A percentile compares a stretch with the other conserved stretches of the same genome.
phyloP scores from a whole-genome alignment of 2,888 invertebrate genomes.

The Drosophila diplacantha region DNA sequence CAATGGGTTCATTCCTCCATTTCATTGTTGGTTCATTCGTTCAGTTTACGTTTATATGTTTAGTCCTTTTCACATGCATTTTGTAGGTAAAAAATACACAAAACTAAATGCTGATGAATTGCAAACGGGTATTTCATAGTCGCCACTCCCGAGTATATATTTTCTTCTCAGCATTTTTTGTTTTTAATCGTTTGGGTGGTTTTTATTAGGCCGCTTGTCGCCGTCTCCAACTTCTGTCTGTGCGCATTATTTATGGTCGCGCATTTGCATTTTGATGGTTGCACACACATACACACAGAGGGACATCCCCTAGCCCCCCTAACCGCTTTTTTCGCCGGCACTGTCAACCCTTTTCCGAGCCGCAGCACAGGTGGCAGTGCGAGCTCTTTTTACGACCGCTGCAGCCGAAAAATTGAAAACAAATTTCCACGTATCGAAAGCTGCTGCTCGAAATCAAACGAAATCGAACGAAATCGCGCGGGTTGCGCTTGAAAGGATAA shows the following conservation, averaged over 20 bases:
- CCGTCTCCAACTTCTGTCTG: conserved; percentile 42
- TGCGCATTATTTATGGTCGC: conserved; percentile 66
- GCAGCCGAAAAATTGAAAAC: conserved; percentile 66
- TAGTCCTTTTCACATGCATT: too few species aligned
- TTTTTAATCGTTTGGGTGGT: conserved; percentile 65
- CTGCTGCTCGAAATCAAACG: conserved; percentile 16
- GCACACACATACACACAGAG: conserved; percentile 29
- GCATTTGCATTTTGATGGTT: conserved; percentile 72
- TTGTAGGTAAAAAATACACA: too few species aligned
- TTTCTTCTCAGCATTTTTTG: conserved; percentile 14
- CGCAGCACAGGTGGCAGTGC: conserved; percentile 31
- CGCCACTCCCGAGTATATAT: neutral
- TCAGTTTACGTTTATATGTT: too few species aligned
- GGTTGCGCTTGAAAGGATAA: conserved; percentile 64
- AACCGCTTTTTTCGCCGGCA: neutral
- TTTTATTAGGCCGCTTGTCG: conserved; percentile 60
- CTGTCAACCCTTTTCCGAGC: conserved; percentile 47
- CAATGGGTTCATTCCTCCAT: too few species aligned
- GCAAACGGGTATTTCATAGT: neutral
- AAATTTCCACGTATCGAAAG: conserved; percentile 65
- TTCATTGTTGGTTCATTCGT: too few species aligned
- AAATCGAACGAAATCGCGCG: neutral
- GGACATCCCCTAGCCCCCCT: conserved; percentile 3
- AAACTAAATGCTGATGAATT: too few species aligned
- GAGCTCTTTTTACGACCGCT: conserved; percentile 61